Evolutionary conservation across 2,113 vertebrate species (phyloP).

Genomic region (Indicator indicator): DNA sequence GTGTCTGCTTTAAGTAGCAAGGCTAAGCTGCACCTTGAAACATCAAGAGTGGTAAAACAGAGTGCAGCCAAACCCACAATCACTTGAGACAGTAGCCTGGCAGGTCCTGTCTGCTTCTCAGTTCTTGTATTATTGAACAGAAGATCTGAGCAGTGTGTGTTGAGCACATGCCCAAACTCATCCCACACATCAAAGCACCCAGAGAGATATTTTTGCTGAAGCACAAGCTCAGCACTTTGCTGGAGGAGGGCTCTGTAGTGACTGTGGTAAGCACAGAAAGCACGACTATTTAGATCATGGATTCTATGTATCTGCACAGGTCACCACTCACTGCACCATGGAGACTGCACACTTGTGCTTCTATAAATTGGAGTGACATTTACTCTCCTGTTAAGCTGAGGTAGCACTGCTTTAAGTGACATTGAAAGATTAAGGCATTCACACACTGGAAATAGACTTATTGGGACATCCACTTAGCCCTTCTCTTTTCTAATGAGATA

Average conservation of each 20-base stretch:
- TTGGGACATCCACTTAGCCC: constrained; percentile 57
- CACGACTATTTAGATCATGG: background rate
- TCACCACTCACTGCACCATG: background rate
- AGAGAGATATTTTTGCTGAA: background rate
- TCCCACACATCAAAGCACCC: background rate
- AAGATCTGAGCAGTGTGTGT: background rate
- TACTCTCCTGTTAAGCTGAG: constrained; percentile 35
- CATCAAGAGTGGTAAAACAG: background rate
- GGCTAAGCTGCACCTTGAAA: background rate
- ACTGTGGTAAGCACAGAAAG: background rate
- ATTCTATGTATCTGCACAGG: background rate
- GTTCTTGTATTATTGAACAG: background rate
- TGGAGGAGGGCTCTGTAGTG: background rate
- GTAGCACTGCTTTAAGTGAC: background rate
- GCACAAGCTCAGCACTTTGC: background rate
- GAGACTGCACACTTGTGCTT: constrained; percentile 49
- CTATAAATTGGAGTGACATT: constrained; percentile 68
- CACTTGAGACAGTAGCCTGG: background rate
- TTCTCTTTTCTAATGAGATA: constrained; percentile 54
- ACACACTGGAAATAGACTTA: constrained; percentile 53
- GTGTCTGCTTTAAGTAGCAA: background rate
- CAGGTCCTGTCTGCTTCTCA: background rate
- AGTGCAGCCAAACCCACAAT: background rate
- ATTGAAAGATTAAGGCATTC: constrained; percentile 31
- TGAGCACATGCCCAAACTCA: background rate